These are phyloP conservation scores for Amniataba percoides DNA, from an alignment of 2,797 vertebrate species.

Conservation along the genomic window DNA sequence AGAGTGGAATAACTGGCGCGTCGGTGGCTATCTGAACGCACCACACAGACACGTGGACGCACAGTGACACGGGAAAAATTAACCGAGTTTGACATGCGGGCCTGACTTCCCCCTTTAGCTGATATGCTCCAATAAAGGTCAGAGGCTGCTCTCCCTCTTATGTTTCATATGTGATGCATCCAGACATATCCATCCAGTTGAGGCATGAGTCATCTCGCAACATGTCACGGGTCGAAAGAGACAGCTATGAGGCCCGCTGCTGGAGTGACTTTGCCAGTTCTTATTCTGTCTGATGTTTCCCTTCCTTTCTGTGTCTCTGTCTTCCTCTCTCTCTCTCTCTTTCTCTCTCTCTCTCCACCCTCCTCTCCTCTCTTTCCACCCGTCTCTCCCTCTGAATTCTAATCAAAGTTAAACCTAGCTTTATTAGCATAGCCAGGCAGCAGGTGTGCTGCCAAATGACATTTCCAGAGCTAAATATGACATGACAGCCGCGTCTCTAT, in stretches of 20 bases:
- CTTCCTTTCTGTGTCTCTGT: slow-evolving; percentile 33
- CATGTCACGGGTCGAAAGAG: slow-evolving; percentile 77
- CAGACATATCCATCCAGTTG: slow-evolving; percentile 79
- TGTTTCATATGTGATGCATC: slow-evolving; percentile 83
- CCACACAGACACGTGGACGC: slow-evolving; percentile 44
- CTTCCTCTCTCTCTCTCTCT: neutral
- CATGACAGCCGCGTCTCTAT: slow-evolving; percentile 81
- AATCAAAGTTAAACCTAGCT: slow-evolving; percentile 83
- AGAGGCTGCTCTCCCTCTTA: slow-evolving; percentile 68
- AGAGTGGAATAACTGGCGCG: slow-evolving; percentile 38
- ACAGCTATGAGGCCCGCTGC: slow-evolving; percentile 72
- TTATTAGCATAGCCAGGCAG: slow-evolving; percentile 86
- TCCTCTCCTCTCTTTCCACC: slow-evolving; percentile 22
- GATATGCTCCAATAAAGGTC: slow-evolving; percentile 80
- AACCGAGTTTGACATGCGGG: slow-evolving; percentile 74
- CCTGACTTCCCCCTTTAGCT: slow-evolving; percentile 74
- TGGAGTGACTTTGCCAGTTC: slow-evolving; percentile 72
- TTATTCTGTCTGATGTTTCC: slow-evolving; percentile 72
- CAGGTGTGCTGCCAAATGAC: slow-evolving; percentile 86
- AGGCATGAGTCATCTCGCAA: slow-evolving; percentile 77
- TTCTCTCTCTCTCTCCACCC: slow-evolving; percentile 23
- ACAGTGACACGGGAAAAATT: slow-evolving; percentile 55
- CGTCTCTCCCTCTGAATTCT: slow-evolving; percentile 74
- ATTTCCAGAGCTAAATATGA: slow-evolving; percentile 84
- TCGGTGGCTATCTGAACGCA: slow-evolving; percentile 38